Percentiles rank a stretch among this genome's conserved stretches.
Conservation (phyloP, 2,888 invertebrate species). For the Drosophila conformis region DNA sequence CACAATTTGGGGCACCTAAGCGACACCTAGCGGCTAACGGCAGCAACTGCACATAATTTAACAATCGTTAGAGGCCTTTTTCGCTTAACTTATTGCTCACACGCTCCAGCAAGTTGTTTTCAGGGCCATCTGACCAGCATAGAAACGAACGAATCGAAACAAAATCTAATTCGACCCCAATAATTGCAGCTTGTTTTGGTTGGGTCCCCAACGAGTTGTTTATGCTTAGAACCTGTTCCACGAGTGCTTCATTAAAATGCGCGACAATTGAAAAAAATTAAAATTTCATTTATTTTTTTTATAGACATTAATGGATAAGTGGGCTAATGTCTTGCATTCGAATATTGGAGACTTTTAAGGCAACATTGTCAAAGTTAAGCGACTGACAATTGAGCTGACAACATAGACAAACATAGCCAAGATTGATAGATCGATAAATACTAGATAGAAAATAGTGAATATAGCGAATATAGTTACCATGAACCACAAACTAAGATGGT, state of each 20-base stretch:
- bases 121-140: slow-evolving; percentile 47
- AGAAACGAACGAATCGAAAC: slow-evolving; percentile 4
- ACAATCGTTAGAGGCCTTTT: slow-evolving; percentile 2
- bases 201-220: slow-evolving; percentile 22
- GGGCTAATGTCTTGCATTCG: slow-evolving; percentile 61
- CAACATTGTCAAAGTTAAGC: slow-evolving; percentile 3
- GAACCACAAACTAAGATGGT: slow-evolving; percentile 41
- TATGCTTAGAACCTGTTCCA: slow-evolving; percentile 61
- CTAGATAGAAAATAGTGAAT: background rate
- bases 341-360: slow-evolving; percentile 40
- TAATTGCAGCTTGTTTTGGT: slow-evolving; percentile 52
- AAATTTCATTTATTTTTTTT: slow-evolving; percentile 36
- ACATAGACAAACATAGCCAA: slow-evolving; percentile 5
- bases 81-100: slow-evolving; percentile 14
- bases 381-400: slow-evolving; percentile 14
- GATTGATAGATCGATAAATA: background rate
- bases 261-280: slow-evolving; percentile 44
- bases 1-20: background rate
- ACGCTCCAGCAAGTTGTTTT: slow-evolving; percentile 32
- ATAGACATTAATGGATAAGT: slow-evolving; percentile 63
- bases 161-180: slow-evolving; percentile 57
- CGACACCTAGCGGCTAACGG: slow-evolving; percentile 7
- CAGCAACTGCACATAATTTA: background rate
- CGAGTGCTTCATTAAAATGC: slow-evolving; percentile 36
- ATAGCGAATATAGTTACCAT: slow-evolving; percentile 30